Evolutionary conservation across 1,140 invertebrate species (phyloP), one percentile per base, ranked within the genome.

Genomic region (Drosophila bipectinata): DNA sequence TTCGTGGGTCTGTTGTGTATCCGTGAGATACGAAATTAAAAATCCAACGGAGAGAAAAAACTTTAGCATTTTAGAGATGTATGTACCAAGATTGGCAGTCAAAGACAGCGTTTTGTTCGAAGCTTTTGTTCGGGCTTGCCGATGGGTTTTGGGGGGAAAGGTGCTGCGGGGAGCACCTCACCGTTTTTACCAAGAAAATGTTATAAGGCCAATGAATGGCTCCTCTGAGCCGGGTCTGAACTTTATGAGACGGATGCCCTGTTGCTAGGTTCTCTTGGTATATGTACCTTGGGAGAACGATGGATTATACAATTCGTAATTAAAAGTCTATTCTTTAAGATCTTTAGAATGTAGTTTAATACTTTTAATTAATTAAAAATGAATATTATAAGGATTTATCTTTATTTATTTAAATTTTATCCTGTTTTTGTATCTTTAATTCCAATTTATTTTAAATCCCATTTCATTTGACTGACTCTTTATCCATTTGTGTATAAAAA

Each of bases 21-120:
- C 57, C 74, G 62, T 76, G 57, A 72, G 61, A 76, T 73, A 63
- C 69, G 39, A 73, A 72, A 74, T 71, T 71, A 57, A 71, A 69
- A 71, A 71, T 39, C 44, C 52, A 68, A 47, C 9, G 14, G 21
- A 45, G 10, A n/a, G 66, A 45, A 34, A 34, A 75, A 87, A 87
- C 74, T 72, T 85, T 87, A 87, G 75, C 78, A 76, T 82, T 75
- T 82, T 28, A 44, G 63, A 87, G 82, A 87, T 87, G 82, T 75
- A 71, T 71, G 67, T 30, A 64, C 69, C 75, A 66, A 85, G 81
- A 87, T 87, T 78, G 69, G 28, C 14, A 14, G 49, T 58, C 75
- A 54, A 54, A 32, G 49, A 45, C 60, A 73, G 74, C 61, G 66
- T 64, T 77, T 74, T 81, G 81, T 78, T 67, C 55, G 72, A 66